Conservation (phyloP, 2,113 vertebrate species). For the Chloropsis hardwickii region DNA sequence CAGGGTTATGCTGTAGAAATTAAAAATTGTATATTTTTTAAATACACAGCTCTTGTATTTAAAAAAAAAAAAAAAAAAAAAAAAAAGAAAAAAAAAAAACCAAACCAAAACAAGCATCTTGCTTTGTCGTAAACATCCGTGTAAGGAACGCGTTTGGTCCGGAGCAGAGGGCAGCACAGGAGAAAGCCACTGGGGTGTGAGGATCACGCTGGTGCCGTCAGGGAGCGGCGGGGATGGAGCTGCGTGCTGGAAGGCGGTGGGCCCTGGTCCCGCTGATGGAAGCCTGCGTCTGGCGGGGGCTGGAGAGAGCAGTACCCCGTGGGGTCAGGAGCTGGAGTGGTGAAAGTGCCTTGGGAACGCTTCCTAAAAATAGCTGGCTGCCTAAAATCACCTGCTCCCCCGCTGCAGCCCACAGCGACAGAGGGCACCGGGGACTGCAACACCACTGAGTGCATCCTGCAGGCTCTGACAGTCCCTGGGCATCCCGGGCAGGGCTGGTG, state of each 20-base stretch:
- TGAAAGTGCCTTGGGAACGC: background rate
- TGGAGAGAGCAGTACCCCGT: fast-evolving
- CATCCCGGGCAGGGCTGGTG: background rate
- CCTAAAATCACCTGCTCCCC: background rate
- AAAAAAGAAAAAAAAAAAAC: fast-evolving
- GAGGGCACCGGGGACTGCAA: background rate
- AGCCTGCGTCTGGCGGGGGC: background rate
- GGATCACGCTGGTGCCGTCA: background rate
- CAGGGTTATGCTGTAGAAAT: constrained; percentile 39
- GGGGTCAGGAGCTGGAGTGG: background rate
- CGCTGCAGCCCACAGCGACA: background rate
- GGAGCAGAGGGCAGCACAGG: background rate
- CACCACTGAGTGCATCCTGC: background rate
- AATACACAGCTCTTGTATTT: constrained; percentile 50
- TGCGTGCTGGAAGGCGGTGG: background rate
- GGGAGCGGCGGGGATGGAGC: background rate
- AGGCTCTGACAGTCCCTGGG: background rate
- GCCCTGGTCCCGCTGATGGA: background rate
- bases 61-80: background rate
- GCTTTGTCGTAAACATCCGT: constrained; percentile 29
- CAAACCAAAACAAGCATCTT: background rate
- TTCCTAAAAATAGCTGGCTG: background rate
- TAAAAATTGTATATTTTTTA: constrained; percentile 63
- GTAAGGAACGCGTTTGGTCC: constrained; percentile 22
- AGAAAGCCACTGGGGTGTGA: background rate